These are phyloP conservation scores for Megalonaias nervosa DNA, from an alignment of 1,140 invertebrate species.

Conservation along the genomic window DNA sequence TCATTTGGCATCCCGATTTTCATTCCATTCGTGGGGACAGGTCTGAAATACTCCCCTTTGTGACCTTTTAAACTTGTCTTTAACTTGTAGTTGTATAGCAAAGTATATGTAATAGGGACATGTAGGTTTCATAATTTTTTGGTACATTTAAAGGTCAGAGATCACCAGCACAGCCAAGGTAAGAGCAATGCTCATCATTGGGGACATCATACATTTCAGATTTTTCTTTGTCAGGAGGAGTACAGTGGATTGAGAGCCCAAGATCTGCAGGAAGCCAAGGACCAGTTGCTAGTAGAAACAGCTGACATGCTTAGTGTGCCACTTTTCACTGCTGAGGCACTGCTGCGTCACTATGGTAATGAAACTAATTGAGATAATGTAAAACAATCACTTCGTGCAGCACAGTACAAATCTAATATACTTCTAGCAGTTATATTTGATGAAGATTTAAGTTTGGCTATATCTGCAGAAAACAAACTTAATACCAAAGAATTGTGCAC, in stretches of 20 bases:
- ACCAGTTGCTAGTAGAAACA: slow-evolving; percentile 82
- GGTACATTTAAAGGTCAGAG: background rate
- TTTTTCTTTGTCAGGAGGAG: slow-evolving; percentile 66
- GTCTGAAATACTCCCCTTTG: too few relatives aligned
- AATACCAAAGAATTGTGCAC: too few relatives aligned
- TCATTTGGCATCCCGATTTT: too few relatives aligned
- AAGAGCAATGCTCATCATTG: background rate
- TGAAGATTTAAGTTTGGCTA: too few relatives aligned
- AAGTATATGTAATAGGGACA: too few relatives aligned
- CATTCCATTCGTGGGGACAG: too few relatives aligned
- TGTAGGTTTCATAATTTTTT: background rate
- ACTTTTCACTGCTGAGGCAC: slow-evolving; percentile 82
- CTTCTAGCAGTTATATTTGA: too few relatives aligned
- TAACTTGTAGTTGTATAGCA: too few relatives aligned
- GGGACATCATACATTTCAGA: background rate
- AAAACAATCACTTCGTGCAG: too few relatives aligned
- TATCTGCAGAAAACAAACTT: too few relatives aligned
- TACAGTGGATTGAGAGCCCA: slow-evolving; percentile 80
- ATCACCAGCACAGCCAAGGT: background rate
- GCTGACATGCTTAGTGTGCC: slow-evolving; percentile 84
- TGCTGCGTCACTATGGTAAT: slow-evolving; percentile 80
- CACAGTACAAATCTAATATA: too few relatives aligned
- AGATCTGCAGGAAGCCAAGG: slow-evolving; percentile 84
- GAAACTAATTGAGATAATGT: background rate
- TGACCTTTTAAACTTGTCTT: too few relatives aligned